Percentiles rank a stretch among this genome's conserved stretches.
Conservation (phyloP, 2,888 invertebrate species). For the Phaonia tiefii region DNA sequence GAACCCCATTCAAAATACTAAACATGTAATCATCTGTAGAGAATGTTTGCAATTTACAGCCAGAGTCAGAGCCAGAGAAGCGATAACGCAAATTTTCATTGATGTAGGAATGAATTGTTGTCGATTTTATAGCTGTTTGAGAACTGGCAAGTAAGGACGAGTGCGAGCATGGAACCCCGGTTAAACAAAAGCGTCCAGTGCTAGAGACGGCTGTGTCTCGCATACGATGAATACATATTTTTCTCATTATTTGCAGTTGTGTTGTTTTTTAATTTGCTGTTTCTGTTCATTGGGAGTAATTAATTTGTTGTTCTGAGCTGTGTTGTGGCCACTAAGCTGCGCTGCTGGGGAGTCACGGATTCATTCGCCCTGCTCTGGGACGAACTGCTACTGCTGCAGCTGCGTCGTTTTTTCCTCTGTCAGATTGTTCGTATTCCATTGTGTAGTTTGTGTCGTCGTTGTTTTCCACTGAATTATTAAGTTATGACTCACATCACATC, state of each 20-base stretch:
- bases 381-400: not conserved
- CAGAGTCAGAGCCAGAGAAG: too few species aligned
- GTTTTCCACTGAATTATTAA: conserved; percentile 8
- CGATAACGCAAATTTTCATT: conserved; percentile 3
- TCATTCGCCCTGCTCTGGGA: not conserved
- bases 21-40: not conserved
- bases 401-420: not conserved
- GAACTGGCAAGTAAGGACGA: not conserved
- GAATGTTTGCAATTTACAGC: too few species aligned
- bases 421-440: not conserved
- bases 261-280: not conserved
- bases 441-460: conserved; percentile 15
- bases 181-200: conserved; percentile 33
- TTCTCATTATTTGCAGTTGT: conserved; percentile 10
- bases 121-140: conserved; percentile 17
- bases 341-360: not conserved
- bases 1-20: too few species aligned
- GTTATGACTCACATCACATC: conserved; percentile 14
- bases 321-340: not conserved
- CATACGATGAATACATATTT: not conserved
- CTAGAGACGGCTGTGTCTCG: conserved; percentile 23
- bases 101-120: conserved; percentile 4
- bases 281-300: conserved; percentile 8
- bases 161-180: not conserved
- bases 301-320: conserved; percentile 10